Percentiles rank a stretch among this genome's conserved stretches.
Conservation (phyloP, 1,140 invertebrate genomes). For the Zaprionus inermis region DNA sequence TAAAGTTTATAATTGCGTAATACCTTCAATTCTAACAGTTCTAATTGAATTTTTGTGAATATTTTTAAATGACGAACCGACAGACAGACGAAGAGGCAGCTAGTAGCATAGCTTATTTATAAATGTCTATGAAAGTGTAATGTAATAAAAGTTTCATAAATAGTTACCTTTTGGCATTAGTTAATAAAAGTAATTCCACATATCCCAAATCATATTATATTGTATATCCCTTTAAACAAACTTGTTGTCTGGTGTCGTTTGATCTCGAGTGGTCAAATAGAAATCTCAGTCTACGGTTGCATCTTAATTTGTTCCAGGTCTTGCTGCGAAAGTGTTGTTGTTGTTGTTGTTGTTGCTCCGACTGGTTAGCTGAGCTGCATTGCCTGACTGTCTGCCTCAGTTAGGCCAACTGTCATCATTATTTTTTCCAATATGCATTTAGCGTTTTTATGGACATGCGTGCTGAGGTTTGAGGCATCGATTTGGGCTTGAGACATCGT, state of each 20-base stretch:
- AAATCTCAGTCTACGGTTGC: slow-evolving; percentile 33
- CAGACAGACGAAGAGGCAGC: no score
- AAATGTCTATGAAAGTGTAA: no score
- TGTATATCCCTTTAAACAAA: no score
- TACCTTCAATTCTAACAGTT: no score
- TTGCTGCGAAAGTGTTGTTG: slow-evolving; percentile 34
- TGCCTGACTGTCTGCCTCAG: slow-evolving; percentile 65
- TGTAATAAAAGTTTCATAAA: no score
- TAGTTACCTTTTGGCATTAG: no score
- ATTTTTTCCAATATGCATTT: slow-evolving; percentile 80
- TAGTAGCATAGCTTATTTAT: no score
- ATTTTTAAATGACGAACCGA: no score
- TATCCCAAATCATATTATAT: no score
- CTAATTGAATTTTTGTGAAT: no score
- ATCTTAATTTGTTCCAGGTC: slow-evolving; percentile 76
- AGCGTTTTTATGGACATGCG: slow-evolving; percentile 77
- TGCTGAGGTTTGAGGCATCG: slow-evolving; percentile 51
- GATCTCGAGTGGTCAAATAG: slow-evolving; percentile 35
- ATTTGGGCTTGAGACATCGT: slow-evolving; percentile 31
- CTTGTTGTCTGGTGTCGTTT: slow-evolving; percentile 44
- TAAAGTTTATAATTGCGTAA: no score
- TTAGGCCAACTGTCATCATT: slow-evolving; percentile 79
- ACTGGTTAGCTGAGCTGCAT: slow-evolving; percentile 32
- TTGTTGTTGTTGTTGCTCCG: background rate
- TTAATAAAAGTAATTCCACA: no score